Base-by-base conservation (phyloP, 2,888 invertebrate genomes). In the Gibbula magus region DNA sequence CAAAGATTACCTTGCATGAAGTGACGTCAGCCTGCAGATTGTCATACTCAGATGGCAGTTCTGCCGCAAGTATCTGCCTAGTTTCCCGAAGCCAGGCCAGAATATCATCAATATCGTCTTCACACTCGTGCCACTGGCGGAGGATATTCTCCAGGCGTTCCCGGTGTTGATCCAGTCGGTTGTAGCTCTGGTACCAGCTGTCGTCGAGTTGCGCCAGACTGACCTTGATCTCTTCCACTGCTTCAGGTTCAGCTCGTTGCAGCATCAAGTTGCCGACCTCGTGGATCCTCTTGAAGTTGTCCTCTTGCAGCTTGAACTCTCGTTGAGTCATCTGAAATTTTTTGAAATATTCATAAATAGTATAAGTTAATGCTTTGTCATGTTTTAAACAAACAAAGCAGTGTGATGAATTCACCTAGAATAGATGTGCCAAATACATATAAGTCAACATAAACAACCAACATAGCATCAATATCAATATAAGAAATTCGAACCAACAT, bases 91-190 rank as follows among this genome's bases (percentile, higher is more conserved):
- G 84, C 92, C 92, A 92, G 35, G 84, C 82, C 13, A 91, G 84
- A 16, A 90, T 84, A 4, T 91, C 90, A 52, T 91, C 90, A 78
- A 92, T 90, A 54, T 89, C 90, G n/a, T 87, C 87, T 80, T 92
- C 91, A 85, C 90, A 88, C 18, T 89, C 88, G 35, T 85, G 84
- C 92, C 92, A 92, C 81, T 87, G 87, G 73, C 81, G 82, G 66
- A 91, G 80, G 13, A 89, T 81, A 5, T 83, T 86, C 74, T 89
- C 89, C n/a, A 91, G 87, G 22, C 83, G 83, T 32, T 83, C 83
- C 10, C 88, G 85, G 53, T 89, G 87, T 5, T 83, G 88, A 51
- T 89, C 89, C 78, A 91, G 83, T 73, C 82, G 80, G 22, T 84
- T 85, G 56, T 86, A 85, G n/a, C 88, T 84, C 80, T 86, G 85